Conservation (phyloP, 2,113 vertebrate species). For the Scatophagus argus region DNA sequence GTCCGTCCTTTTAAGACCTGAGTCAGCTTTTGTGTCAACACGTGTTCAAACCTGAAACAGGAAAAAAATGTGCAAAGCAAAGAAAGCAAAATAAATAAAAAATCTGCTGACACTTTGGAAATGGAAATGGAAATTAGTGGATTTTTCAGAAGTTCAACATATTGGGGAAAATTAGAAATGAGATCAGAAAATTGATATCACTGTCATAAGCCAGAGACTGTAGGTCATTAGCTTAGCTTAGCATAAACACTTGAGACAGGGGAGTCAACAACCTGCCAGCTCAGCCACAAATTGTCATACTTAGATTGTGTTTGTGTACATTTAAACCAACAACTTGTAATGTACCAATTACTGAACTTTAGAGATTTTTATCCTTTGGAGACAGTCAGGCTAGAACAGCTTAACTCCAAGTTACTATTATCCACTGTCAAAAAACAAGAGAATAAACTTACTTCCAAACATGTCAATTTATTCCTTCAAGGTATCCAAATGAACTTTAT, state of each 20-base stretch:
- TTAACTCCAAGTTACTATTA: too few species aligned
- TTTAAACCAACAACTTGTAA: too few species aligned
- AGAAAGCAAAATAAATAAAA: too few species aligned
- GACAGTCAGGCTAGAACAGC: too few species aligned
- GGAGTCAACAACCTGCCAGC: too few species aligned
- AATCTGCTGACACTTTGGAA: not conserved
- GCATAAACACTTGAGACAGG: not conserved
- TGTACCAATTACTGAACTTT: too few species aligned
- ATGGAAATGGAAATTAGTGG: too few species aligned
- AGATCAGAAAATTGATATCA: not conserved
- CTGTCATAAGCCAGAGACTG: too few species aligned
- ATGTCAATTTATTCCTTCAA: not conserved
- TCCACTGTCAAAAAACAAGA: not conserved
- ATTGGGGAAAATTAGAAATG: not conserved
- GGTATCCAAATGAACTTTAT: not conserved
- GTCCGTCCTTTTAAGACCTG: constrained; percentile 22
- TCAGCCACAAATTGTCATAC: too few species aligned
- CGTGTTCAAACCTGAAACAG: constrained; percentile 7
- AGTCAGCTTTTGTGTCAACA: constrained; percentile 54
- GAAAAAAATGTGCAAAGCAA: constrained; percentile 4
- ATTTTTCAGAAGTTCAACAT: too few species aligned
- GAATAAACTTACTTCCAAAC: not conserved
- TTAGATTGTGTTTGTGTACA: too few species aligned
- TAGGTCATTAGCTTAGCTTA: not conserved
- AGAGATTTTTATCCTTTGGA: too few species aligned